Evolutionary conservation across 2,888 invertebrate species (phyloP), one percentile per base, ranked within the genome.

Genomic region (Trilocha varians): DNA sequence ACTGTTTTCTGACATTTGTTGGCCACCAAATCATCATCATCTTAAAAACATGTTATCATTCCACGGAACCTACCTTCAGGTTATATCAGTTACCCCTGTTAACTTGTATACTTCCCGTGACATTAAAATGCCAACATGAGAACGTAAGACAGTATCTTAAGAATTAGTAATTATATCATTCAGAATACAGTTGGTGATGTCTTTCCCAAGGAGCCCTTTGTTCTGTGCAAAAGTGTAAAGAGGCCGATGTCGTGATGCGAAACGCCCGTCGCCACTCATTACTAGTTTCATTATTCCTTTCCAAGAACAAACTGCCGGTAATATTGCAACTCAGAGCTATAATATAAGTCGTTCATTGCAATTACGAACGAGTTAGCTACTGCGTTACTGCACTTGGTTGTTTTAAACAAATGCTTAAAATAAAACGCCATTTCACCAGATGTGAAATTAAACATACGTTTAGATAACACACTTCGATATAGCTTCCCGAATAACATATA

Each of bases 251-350:
- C 65, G 65, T 64, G 67, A 59, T 57, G 53, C 53, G 56, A 59
- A 55, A 62, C 62, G 65, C 62, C 62, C 57, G 59, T 61, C 53
- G 54, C 43, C 45, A 34, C 42, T 48, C 51, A 49, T 50, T 58
- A 54, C 63, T 59, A 57, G 58, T 57, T 63, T 63, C 61, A 64
- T 68, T 68, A 70, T 61, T 61, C 58, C 53, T 58, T 71, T 67
- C 70, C 62, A 45, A 67, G 70, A 73, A 73, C 56, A 44, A 53
- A 60, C 62, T 59, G 56, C 53, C 48, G 48, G 52, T 52, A 53
- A 55, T 59, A 55, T 61, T 60, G 58, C 61, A 57, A 53, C 57
- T 50, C 40, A 49, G 50, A 43, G 55, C 57, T 63, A 60, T 25
- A 25, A 62, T 59, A 61, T 59, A 60, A 60, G 50, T 50, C 37